Conservation (phyloP, 2,888 invertebrate species). For the Epistrophella euchroma region DNA sequence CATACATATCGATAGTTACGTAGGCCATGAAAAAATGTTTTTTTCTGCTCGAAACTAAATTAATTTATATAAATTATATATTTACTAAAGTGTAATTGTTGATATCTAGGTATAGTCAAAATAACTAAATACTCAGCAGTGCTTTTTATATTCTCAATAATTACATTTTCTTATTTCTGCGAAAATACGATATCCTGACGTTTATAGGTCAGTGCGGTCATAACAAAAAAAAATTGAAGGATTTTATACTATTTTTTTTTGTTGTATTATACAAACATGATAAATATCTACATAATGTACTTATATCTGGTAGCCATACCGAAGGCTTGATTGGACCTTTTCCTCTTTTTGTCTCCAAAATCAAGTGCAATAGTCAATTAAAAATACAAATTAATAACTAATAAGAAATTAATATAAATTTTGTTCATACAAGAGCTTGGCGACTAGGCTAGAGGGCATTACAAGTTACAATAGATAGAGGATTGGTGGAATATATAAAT, state of each 20-base stretch:
- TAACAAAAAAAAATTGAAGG: slow-evolving; percentile 50
- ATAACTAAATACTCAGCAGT: neutral
- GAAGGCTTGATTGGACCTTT: too few species aligned
- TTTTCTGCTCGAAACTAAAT: slow-evolving; percentile 7
- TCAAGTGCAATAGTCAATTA: too few species aligned
- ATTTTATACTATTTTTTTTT: slow-evolving; percentile 27
- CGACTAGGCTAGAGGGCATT: too few species aligned
- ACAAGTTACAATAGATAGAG: too few species aligned
- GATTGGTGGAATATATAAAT: too few species aligned
- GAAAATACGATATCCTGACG: slow-evolving; percentile 34
- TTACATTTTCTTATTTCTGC: neutral
- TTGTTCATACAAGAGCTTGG: too few species aligned
- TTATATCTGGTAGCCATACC: too few species aligned
- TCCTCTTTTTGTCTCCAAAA: too few species aligned
- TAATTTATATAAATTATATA: neutral
- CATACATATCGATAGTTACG: slow-evolving; percentile 72
- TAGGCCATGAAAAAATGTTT: slow-evolving; percentile 67
- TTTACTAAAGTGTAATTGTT: neutral
- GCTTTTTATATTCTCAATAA: neutral
- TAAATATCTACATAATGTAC: too few species aligned
- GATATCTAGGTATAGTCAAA: too few species aligned
- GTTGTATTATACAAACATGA: neutral
- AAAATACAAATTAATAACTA: too few species aligned
- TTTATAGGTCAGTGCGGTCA: slow-evolving; percentile 73
- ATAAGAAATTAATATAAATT: too few species aligned